A percentile compares a stretch with the other conserved stretches of the same genome.
Evolutionary conservation across 2,888 invertebrate genomes (phyloP).

Genomic region (Margaritifera margaritifera): DNA sequence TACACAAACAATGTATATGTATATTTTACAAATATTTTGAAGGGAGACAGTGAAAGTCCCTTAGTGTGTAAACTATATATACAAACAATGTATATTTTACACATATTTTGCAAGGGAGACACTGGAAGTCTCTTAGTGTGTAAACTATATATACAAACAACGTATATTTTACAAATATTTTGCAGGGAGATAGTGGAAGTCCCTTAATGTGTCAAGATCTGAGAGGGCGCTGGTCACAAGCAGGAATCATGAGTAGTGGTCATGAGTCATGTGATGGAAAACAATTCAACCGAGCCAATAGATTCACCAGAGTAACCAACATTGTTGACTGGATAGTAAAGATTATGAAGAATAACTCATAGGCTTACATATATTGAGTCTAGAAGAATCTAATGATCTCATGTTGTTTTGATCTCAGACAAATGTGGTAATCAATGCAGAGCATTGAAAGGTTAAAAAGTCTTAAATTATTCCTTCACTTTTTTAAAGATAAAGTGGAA

Average conservation of each 20-base stretch:
- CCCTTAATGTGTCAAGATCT: slow-evolving; percentile 58
- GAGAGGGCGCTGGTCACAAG: slow-evolving; percentile 49
- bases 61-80: no score
- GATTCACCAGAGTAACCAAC: slow-evolving; percentile 48
- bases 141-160: no score
- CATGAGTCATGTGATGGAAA: slow-evolving; percentile 41
- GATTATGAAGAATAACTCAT: slow-evolving; percentile 4
- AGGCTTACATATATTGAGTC: background rate
- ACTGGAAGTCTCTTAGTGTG: no score
- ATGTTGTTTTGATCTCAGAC: no score
- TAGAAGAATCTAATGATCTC: no score
- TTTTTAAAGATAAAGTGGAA: no score
- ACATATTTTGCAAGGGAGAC: slow-evolving; percentile 1
- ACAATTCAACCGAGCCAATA: slow-evolving; percentile 35
- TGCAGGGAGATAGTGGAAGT: slow-evolving; percentile 57
- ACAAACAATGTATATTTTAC: background rate
- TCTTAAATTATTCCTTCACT: no score
- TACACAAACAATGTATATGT: no score
- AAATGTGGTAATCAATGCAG: no score
- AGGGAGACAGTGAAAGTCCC: no score
- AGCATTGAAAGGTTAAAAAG: no score
- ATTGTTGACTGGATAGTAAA: slow-evolving; percentile 42
- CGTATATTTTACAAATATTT: slow-evolving; percentile 6
- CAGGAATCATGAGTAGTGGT: slow-evolving; percentile 58
- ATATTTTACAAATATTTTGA: no score